A percentile compares a stretch with the other conserved stretches of the same genome.
phyloP scores from a whole-genome alignment of 2,888 invertebrate species.

The Buathra laborator region DNA sequence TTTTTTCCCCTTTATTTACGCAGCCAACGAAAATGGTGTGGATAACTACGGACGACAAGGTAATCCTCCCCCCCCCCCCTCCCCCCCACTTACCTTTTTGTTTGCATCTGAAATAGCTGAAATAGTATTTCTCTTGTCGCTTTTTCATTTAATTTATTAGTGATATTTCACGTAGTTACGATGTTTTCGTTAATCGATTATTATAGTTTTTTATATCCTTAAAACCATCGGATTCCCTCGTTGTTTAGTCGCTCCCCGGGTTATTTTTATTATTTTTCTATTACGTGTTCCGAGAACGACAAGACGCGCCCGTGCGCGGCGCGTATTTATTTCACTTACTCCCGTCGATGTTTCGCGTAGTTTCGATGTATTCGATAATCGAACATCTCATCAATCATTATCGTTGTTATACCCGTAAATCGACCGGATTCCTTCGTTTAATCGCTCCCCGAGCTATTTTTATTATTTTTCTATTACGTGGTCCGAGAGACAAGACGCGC shows the following conservation, averaged over 20 bases:
- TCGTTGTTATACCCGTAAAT: neutral
- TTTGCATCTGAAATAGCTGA: slow-evolving; percentile 35
- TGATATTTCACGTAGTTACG: neutral
- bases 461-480: slow-evolving; percentile 62
- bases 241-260: slow-evolving; percentile 33
- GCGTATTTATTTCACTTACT: slow-evolving; percentile 51
- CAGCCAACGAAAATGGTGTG: slow-evolving; percentile 85
- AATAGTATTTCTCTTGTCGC: slow-evolving; percentile 55
- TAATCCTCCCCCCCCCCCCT: too few relatives aligned
- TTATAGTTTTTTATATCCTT: neutral
- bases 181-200: too few relatives aligned
- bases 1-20: slow-evolving; percentile 82
- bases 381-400: neutral
- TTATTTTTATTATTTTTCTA: slow-evolving; percentile 65
- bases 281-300: slow-evolving; percentile 36
- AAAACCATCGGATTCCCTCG: slow-evolving; percentile 9
- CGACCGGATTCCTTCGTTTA: slow-evolving; percentile 19
- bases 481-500: slow-evolving; percentile 1
- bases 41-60: slow-evolving; percentile 84
- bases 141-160: slow-evolving; percentile 49
- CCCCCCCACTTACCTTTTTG: slow-evolving; percentile 39
- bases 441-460: slow-evolving; percentile 54
- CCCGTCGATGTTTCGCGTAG: neutral
- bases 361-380: too few relatives aligned
- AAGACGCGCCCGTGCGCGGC: slow-evolving; percentile 8